Evolutionary conservation across 2,113 vertebrate species (phyloP).

Genomic region (Sylvicapra grimmia): DNA sequence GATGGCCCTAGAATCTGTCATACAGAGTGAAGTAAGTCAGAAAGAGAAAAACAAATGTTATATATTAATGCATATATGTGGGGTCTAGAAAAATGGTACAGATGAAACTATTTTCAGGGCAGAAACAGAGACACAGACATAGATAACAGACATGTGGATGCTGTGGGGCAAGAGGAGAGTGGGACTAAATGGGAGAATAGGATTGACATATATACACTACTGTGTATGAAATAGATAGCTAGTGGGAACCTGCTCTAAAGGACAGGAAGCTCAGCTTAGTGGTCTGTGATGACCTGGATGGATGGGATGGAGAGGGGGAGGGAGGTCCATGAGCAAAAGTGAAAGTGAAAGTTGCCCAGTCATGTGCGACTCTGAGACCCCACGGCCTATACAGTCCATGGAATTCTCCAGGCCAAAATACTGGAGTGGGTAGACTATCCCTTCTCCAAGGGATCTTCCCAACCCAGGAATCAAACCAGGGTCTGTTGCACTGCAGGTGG

Average conservation of each 20-base stretch:
- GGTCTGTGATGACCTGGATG: neutral
- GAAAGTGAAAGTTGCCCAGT: neutral
- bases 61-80: neutral
- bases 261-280: neutral
- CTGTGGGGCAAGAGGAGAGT: neutral
- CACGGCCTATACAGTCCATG: neutral
- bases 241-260: neutral
- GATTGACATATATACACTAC: neutral
- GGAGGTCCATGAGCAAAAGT: neutral
- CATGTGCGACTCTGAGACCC: neutral
- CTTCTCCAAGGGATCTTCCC: neutral
- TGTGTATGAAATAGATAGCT: neutral
- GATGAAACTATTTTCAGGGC: neutral
- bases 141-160: neutral
- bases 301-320: neutral
- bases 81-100: neutral
- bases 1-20: neutral
- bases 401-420: neutral
- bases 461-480: neutral
- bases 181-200: neutral
- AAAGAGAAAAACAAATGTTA: neutral
- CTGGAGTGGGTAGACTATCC: neutral
- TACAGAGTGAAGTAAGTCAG: neutral
- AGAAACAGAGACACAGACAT: neutral
- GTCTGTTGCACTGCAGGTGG: neutral